phyloP scores from a whole-genome alignment of 2,113 vertebrate genomes.

The Echinops telfairi region DNA sequence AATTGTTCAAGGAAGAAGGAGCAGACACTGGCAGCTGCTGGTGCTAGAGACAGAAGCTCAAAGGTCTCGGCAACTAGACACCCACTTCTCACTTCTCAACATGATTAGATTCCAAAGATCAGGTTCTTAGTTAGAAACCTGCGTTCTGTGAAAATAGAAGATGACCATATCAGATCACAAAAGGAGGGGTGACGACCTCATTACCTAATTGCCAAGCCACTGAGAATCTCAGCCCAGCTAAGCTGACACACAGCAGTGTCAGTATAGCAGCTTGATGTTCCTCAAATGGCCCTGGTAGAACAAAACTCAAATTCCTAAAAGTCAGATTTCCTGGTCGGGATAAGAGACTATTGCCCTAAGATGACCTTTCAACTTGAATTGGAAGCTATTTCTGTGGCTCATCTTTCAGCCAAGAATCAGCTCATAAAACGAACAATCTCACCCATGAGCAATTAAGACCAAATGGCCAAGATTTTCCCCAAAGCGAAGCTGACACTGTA shows the following conservation, averaged over 20 bases:
- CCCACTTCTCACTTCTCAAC: not conserved
- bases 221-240: not conserved
- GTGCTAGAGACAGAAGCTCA: conserved; percentile 25
- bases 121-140: not conserved
- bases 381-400: not conserved
- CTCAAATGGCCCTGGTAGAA: not conserved
- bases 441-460: not conserved
- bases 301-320: not conserved
- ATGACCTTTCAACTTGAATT: not conserved
- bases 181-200: not conserved
- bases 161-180: not conserved
- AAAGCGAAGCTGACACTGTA: not conserved
- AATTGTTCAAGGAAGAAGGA: not conserved
- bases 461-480: not conserved
- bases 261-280: too few relatives aligned
- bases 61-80: not conserved
- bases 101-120: not conserved
- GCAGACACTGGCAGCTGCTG: conserved; percentile 28
- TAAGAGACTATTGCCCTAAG: not conserved
- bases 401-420: not conserved
- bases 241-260: not conserved
- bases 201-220: not conserved
- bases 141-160: not conserved
- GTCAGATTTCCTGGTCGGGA: too few relatives aligned
- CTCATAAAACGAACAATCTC: not conserved